Percentiles rank a stretch among this genome's conserved stretches.
Evolutionary conservation across 2,797 vertebrate genomes (phyloP).

Genomic region (Pteronotus mesoamericanus): DNA sequence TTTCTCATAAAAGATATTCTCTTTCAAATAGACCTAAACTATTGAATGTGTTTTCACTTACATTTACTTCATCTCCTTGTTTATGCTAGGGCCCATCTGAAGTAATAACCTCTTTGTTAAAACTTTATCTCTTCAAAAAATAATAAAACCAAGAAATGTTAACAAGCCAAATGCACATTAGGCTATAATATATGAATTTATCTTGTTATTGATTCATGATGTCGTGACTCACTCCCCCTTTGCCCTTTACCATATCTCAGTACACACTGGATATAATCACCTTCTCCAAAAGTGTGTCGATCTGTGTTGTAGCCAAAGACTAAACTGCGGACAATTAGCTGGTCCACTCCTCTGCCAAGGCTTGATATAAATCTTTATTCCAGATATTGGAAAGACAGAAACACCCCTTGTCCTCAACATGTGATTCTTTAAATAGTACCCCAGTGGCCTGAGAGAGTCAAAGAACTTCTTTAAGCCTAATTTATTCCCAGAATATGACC

Average conservation of each 20-base stretch:
- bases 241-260: not conserved
- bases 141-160: constrained; percentile 29
- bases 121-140: constrained; percentile 43
- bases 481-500: constrained; percentile 66
- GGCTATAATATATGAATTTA: not conserved
- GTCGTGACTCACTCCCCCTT: not conserved
- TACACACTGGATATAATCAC: not conserved
- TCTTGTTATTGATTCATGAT: constrained; percentile 50
- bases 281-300: not conserved
- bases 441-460: constrained; percentile 54
- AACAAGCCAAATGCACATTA: not conserved
- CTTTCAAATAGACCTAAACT: constrained; percentile 61
- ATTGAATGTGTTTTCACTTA: constrained; percentile 71
- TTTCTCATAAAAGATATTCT: constrained; percentile 68
- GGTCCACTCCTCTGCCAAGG: constrained; percentile 5
- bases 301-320: not conserved
- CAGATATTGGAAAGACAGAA: constrained; percentile 45
- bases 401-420: constrained; percentile 46
- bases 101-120: constrained; percentile 44
- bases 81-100: constrained; percentile 7
- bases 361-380: constrained; percentile 59
- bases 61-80: constrained; percentile 42
- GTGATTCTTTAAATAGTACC: constrained; percentile 56
- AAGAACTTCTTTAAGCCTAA: constrained; percentile 59
- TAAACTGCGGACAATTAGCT: constrained; percentile 10